Evolutionary conservation across 1,140 invertebrate species (phyloP).

Genomic region (Listronotus oregonensis): DNA sequence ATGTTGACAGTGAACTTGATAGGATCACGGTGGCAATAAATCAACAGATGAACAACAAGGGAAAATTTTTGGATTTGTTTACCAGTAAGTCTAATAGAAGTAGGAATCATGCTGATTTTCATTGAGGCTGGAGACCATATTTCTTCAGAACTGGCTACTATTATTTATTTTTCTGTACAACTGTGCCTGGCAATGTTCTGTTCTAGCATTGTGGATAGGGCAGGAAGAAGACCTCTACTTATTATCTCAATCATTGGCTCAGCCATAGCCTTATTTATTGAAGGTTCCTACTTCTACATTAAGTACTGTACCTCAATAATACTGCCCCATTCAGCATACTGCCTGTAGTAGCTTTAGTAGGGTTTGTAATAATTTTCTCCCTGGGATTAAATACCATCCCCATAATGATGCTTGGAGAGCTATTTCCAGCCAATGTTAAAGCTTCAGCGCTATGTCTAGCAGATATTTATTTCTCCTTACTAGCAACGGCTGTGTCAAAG

Average conservation of each 20-base stretch:
- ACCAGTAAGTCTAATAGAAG: slow-evolving; percentile 62
- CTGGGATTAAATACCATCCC: slow-evolving; percentile 75
- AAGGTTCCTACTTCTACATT: slow-evolving; percentile 64
- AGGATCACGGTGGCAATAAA: slow-evolving; percentile 64
- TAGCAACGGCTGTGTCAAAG: slow-evolving; percentile 75
- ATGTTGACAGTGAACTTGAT: slow-evolving; percentile 66
- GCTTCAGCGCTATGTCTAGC: slow-evolving; percentile 71
- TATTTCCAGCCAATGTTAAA: slow-evolving; percentile 74
- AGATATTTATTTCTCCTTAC: slow-evolving; percentile 71
- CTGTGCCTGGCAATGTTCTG: slow-evolving; percentile 67
- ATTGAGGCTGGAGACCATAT: slow-evolving; percentile 58
- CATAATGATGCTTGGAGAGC: slow-evolving; percentile 72
- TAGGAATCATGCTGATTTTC: slow-evolving; percentile 72
- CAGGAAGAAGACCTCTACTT: slow-evolving; percentile 71
- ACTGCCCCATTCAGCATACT: slow-evolving; percentile 50
- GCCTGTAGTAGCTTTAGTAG: slow-evolving; percentile 68
- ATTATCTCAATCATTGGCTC: slow-evolving; percentile 64
- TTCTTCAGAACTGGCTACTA: slow-evolving; percentile 51
- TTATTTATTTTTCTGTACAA: slow-evolving; percentile 70
- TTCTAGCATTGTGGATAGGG: slow-evolving; percentile 71
- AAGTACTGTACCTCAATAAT: slow-evolving; percentile 40
- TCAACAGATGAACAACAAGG: slow-evolving; percentile 54
- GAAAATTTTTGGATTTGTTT: slow-evolving; percentile 64
- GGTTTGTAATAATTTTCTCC: slow-evolving; percentile 72
- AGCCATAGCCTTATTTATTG: slow-evolving; percentile 60